Evolutionary conservation across 2,797 vertebrate genomes (phyloP).

Genomic region (Chloroceryle inda): DNA sequence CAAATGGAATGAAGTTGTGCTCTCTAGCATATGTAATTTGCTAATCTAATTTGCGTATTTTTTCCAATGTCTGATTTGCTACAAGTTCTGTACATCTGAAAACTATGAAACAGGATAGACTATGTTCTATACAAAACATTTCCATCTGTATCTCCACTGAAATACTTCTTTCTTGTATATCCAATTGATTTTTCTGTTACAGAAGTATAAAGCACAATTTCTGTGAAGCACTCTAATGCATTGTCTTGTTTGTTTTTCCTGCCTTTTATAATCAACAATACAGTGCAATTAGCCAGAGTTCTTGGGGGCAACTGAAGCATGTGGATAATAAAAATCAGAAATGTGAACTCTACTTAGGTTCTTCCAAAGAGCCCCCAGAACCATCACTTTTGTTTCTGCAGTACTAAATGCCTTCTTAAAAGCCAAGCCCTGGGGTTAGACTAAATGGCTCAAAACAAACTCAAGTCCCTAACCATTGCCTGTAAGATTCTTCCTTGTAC

Average conservation of each 20-base stretch:
- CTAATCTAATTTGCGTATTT: background rate
- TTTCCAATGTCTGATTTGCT: background rate
- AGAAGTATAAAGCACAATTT: background rate
- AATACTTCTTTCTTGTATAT: background rate
- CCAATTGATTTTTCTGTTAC: background rate
- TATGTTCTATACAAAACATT: background rate
- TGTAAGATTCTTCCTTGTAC: background rate
- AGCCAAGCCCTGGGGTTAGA: background rate
- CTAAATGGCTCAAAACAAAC: background rate
- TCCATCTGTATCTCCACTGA: background rate
- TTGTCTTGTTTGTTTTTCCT: background rate
- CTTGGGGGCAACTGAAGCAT: constrained; percentile 6
- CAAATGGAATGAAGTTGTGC: background rate
- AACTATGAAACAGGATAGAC: background rate
- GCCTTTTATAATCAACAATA: constrained; percentile 8
- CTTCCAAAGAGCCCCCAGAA: background rate
- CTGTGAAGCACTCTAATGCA: background rate
- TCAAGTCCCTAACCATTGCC: background rate
- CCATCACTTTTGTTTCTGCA: background rate
- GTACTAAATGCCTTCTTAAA: background rate
- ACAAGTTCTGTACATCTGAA: background rate
- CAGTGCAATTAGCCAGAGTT: background rate
- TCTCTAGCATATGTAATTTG: background rate
- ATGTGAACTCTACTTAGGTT: background rate
- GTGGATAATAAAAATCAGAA: constrained; percentile 23